Percentiles rank a stretch among this genome's conserved stretches.
Conservation (phyloP, 2,888 invertebrate species). For the Reticulitermes lucifugus region DNA sequence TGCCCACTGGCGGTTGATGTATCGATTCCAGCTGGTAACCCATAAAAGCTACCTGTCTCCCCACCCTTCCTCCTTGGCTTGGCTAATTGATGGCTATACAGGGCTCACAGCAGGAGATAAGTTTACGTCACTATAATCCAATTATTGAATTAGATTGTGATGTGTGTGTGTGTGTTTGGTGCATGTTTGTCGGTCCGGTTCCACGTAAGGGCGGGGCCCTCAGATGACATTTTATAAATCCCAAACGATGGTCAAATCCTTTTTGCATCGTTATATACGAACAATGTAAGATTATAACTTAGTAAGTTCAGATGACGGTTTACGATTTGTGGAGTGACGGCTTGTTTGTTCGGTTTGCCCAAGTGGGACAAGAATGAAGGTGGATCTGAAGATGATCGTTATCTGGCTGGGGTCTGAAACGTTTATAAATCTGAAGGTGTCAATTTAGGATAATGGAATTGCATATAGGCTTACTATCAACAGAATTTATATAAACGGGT, state of each 20-base stretch:
- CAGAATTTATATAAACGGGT: too few relatives aligned
- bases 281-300: background rate
- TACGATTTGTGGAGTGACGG: slow-evolving; percentile 21
- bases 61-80: background rate
- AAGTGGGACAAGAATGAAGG: too few relatives aligned
- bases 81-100: slow-evolving; percentile 30
- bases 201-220: slow-evolving; percentile 11
- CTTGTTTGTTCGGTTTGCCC: background rate
- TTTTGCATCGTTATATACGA: slow-evolving; percentile 11
- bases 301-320: background rate
- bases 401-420: too few relatives aligned
- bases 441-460: too few relatives aligned
- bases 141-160: slow-evolving; percentile 9
- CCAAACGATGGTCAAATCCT: background rate
- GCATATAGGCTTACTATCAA: too few relatives aligned
- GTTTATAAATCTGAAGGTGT: too few relatives aligned
- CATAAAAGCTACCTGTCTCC: slow-evolving; percentile 31
- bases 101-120: background rate
- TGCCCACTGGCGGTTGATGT: background rate
- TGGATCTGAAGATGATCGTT: too few relatives aligned
- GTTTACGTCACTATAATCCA: slow-evolving; percentile 33
- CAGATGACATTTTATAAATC: slow-evolving; percentile 35
- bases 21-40: slow-evolving; percentile 27
- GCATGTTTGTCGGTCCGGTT: background rate
- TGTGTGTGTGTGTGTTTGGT: slow-evolving; percentile 6